Evolutionary conservation across 2,888 invertebrate species (phyloP), one percentile per base, ranked within the genome.

Genomic region (Netelia inedita): DNA sequence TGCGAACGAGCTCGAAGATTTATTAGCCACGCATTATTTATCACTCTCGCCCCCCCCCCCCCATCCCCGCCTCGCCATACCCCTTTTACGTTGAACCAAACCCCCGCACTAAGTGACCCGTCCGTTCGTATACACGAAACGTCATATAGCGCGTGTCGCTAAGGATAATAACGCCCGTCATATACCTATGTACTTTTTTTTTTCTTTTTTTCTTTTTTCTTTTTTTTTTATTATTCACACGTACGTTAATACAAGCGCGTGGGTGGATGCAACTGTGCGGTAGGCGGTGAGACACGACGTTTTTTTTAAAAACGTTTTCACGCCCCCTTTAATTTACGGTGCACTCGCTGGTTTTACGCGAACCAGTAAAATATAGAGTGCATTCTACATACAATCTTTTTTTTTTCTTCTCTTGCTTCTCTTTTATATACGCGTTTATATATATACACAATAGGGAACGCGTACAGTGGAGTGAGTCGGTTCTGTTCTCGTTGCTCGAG

Each of bases 1-100:
- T 65, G 41, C 28, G 46, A 61, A 69, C 55, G 71, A 66, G 41
- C 57, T 41, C 11, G 28, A 35, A 68, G 73, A 74, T 81, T 81
- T 74, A 81, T 81, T 74, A 61, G 53, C 61, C 69, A 61, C 68
- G 80, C 61, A 81, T 73, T 81, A 81, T 81, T 81, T 74, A 68
- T 81, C 80, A 74, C 16, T 21, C 43, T 9, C 10, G n/a, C 19
- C 11, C 8, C 19, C 6, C 2, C 16, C 10, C 53, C 41, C 57
- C 21, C 35, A 35, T 10, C 35, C 11, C n/a, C 19, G n/a, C 57
- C 19, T 57, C 10, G n/a, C n/a, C 57, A 57, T 35, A 35, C 35
- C 35, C 35, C 35, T 35, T 35, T 35, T 35, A 5, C 35, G 35
- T 35, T 35, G 6, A 6, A 35, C 35, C 35, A 35, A 3, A 35